Percentiles rank a stretch among this genome's conserved stretches.
Conservation (phyloP, 2,797 vertebrate species). For the Distichodus sexfasciatus region DNA sequence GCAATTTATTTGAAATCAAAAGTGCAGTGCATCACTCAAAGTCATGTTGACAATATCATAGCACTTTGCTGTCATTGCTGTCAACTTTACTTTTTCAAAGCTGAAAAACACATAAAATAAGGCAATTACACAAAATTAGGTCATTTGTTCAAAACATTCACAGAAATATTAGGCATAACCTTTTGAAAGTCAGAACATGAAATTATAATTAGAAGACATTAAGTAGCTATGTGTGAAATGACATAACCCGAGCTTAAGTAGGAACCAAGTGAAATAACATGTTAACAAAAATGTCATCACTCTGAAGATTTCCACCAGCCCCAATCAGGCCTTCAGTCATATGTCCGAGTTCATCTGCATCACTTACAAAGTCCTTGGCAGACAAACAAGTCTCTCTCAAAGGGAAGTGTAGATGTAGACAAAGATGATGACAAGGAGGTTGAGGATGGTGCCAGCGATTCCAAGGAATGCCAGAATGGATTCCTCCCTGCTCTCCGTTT, state of each 20-base stretch:
- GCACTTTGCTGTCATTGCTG: no score
- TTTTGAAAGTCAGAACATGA: not conserved
- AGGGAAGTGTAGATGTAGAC: constrained; percentile 81
- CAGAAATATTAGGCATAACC: not conserved
- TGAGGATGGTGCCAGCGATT: constrained; percentile 79
- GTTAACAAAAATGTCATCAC: no score
- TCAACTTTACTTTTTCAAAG: not conserved
- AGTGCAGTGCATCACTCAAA: no score
- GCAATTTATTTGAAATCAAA: no score
- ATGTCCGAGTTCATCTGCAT: not conserved
- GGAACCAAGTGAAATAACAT: no score
- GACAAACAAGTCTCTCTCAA: constrained; percentile 51
- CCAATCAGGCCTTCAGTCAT: not conserved
- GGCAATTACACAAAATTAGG: not conserved
- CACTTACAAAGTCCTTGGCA: not conserved
- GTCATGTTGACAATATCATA: no score
- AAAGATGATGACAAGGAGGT: constrained; percentile 80
- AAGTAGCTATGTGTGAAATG: no score
- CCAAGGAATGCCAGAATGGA: constrained; percentile 77
- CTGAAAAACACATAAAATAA: not conserved
- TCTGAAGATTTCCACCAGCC: not conserved
- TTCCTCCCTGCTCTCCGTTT: constrained; percentile 78
- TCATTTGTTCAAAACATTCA: not conserved
- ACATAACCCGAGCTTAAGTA: no score
- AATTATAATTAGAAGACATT: no score